Base-by-base conservation (phyloP, 1,140 invertebrate genomes). In the Heliconius congener region DNA sequence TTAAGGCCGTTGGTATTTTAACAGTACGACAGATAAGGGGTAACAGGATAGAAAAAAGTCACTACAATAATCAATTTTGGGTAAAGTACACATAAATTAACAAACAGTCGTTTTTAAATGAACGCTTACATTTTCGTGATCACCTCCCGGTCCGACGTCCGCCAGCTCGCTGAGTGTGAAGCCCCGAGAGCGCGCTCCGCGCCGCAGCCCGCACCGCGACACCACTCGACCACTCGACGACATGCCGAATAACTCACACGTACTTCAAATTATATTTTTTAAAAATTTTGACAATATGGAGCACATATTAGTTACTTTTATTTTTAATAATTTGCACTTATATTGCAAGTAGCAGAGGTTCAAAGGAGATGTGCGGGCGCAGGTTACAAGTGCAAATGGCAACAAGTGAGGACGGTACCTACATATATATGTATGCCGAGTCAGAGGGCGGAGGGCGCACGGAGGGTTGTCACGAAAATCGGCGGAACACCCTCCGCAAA, bases 401-500 rank as follows among this genome's bases (percentile, higher is more conserved):
- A 37, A 72, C 76, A 79, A 77, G 57, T 75, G 50, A 66, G 46
- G 19, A 19, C 11, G 37, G 80, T 80, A 71, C 8, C 70, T 81
- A 83, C 87, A 86, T 86, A 85, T 87, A 87, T 52, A 19, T 50
- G 73, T 60, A 8, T 39, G 71, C 42, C 30, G 23, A 13, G 27
- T 18, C 52, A 13, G 79, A 82, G 84, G 76, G 77, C 82, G 78
- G 84, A 87, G 85, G 86, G 83, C 76, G 81, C 79, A 71, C 37
- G 66, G 75, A 76, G 75, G 74, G 80, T 46, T 66, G 42, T 66
- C 78, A 42, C 66, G 55, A 74, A 81, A 86, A 83, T 83, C 81
- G 81, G 76, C 81, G 83, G 74, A 83, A 86, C 86, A 82, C 88
- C 88, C 88, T 89, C 82, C 82, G 84, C 82, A 77, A 85, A 85